Evolutionary conservation across 1,140 invertebrate species (phyloP).

Genomic region (Cydia amplana): DNA sequence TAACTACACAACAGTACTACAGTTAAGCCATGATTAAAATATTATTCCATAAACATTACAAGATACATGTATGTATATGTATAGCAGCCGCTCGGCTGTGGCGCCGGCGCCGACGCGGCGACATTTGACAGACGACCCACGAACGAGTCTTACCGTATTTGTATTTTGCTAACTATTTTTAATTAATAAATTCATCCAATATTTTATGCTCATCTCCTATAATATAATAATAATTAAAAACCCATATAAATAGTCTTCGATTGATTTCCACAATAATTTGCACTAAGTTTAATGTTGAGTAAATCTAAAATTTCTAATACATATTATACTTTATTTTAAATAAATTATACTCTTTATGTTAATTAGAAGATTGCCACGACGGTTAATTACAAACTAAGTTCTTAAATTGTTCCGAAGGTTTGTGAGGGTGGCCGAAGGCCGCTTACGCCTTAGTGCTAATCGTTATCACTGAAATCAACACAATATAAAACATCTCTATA

Average conservation of each 20-base stretch:
- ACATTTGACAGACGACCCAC: slow-evolving; percentile 69
- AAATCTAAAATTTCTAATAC: slow-evolving; percentile 80
- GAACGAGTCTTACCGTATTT: slow-evolving; percentile 78
- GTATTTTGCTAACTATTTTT: slow-evolving; percentile 80
- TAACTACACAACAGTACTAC: slow-evolving; percentile 78
- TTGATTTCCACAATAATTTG: slow-evolving; percentile 79
- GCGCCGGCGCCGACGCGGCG: slow-evolving; percentile 9
- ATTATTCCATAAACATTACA: slow-evolving; percentile 74
- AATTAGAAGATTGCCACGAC: slow-evolving; percentile 77
- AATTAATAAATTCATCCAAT: slow-evolving; percentile 80
- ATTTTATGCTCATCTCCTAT: slow-evolving; percentile 76
- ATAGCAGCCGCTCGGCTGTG: slow-evolving; percentile 46
- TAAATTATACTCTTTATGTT: slow-evolving; percentile 79
- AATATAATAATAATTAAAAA: slow-evolving; percentile 79
- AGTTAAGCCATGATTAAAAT: slow-evolving; percentile 78
- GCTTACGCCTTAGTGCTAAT: slow-evolving; percentile 74
- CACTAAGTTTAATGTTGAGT: slow-evolving; percentile 78
- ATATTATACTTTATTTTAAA: slow-evolving; percentile 77
- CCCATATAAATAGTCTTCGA: slow-evolving; percentile 78
- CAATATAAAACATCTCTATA: slow-evolving; percentile 78
- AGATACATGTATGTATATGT: slow-evolving; percentile 71
- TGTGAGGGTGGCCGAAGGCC: slow-evolving; percentile 59
- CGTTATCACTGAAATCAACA: slow-evolving; percentile 76
- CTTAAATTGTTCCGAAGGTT: slow-evolving; percentile 76
- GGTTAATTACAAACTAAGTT: slow-evolving; percentile 78